phyloP scores from a whole-genome alignment of 2,113 vertebrate genomes.

The Pelecanus crispus region DNA sequence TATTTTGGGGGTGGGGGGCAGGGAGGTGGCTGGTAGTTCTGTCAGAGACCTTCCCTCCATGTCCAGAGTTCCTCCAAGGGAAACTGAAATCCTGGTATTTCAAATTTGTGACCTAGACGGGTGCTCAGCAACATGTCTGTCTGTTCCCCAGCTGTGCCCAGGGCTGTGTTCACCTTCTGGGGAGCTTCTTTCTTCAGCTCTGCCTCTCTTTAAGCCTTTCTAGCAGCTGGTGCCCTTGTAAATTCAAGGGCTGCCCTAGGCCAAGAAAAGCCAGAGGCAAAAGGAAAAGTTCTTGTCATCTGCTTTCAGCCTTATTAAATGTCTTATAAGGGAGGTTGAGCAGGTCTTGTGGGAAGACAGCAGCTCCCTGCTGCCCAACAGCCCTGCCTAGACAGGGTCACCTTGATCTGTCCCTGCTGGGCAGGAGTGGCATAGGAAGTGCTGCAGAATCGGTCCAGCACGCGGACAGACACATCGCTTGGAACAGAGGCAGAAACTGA shows the following conservation, averaged over 20 bases:
- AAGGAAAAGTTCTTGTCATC: slow-evolving; percentile 10
- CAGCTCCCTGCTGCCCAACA: background rate
- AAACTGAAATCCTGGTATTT: background rate
- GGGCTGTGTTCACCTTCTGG: background rate
- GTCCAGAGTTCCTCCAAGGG: background rate
- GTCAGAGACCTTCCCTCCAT: background rate
- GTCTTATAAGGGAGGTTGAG: background rate
- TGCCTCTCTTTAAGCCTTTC: slow-evolving; percentile 1
- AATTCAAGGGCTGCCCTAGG: background rate
- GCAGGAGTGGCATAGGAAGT: background rate
- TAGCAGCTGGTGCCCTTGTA: slow-evolving; percentile 39
- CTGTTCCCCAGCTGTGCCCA: background rate
- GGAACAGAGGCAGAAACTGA: background rate
- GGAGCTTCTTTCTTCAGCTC: background rate
- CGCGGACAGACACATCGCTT: background rate
- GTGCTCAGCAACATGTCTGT: background rate
- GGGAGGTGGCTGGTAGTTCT: background rate
- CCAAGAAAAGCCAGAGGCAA: background rate
- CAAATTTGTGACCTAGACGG: background rate
- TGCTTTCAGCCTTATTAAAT: slow-evolving; percentile 11
- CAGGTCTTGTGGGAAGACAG: background rate
- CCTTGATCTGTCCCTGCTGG: background rate
- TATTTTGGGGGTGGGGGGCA: accelerated
- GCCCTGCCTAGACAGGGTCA: background rate
- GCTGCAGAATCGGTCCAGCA: background rate